Evolutionary conservation across 2,888 invertebrate species (phyloP).

Genomic region (Pyrocoelia pectoralis): DNA sequence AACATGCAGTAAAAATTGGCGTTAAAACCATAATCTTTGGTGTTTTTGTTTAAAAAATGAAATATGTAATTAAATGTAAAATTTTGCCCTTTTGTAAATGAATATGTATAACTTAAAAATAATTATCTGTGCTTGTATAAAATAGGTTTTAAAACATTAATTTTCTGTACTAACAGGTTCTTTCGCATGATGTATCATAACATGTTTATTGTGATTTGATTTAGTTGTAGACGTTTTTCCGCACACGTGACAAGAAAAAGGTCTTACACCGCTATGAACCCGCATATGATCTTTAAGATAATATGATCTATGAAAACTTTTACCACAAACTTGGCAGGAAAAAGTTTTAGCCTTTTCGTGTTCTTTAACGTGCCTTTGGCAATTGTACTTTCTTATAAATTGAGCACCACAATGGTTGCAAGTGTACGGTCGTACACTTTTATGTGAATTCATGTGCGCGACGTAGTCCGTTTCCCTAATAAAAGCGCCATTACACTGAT

Average conservation of each 20-base stretch:
- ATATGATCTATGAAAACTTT: slow-evolving; percentile 86
- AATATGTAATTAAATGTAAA: too few relatives aligned
- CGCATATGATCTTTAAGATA: slow-evolving; percentile 88
- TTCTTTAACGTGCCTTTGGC: slow-evolving; percentile 83
- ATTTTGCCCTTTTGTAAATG: too few relatives aligned
- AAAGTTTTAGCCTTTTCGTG: slow-evolving; percentile 73
- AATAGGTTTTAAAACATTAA: slow-evolving; percentile 58
- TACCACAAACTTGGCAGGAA: slow-evolving; percentile 72
- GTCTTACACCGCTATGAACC: slow-evolving; percentile 82
- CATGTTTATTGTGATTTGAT: slow-evolving; percentile 90
- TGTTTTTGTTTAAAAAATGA: too few relatives aligned
- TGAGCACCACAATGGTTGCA: slow-evolving; percentile 91
- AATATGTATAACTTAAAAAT: too few relatives aligned
- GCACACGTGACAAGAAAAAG: slow-evolving; percentile 86
- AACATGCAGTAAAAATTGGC: too few relatives aligned
- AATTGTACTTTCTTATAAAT: slow-evolving; percentile 89
- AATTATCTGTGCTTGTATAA: too few relatives aligned
- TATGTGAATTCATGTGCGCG: slow-evolving; percentile 87
- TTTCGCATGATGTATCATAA: slow-evolving; percentile 87
- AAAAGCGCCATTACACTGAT: slow-evolving; percentile 84
- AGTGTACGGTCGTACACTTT: slow-evolving; percentile 83
- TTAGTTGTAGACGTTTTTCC: slow-evolving; percentile 90
- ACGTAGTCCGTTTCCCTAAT: slow-evolving; percentile 81
- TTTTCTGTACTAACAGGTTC: slow-evolving; percentile 88
- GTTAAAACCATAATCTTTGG: too few relatives aligned